Conservation (phyloP, 2,888 invertebrate species). For the Dasypogon diadema region DNA sequence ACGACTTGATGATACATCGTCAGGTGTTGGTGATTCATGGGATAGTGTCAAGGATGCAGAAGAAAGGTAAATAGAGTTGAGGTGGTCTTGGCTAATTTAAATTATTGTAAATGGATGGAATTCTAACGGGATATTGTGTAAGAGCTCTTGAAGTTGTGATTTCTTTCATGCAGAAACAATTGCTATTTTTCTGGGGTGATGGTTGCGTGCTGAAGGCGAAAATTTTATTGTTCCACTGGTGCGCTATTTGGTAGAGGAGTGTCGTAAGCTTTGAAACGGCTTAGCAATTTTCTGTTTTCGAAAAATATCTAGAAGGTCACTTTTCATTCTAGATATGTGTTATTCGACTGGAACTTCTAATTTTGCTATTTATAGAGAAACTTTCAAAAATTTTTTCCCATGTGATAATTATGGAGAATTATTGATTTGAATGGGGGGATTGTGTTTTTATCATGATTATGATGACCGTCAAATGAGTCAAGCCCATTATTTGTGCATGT, state of each 20-base stretch:
- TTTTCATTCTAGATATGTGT: constrained; percentile 4
- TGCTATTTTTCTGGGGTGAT: not conserved
- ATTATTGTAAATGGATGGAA: not conserved
- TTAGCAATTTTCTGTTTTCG: constrained; percentile 20
- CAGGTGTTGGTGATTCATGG: constrained; percentile 69
- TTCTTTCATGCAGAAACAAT: constrained; percentile 32
- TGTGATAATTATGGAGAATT: constrained; percentile 3
- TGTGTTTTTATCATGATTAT: no score
- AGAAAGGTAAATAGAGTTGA: constrained; percentile 57
- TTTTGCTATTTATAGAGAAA: not conserved
- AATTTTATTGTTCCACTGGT: not conserved
- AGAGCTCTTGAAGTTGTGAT: not conserved
- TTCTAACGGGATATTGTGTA: constrained; percentile 45
- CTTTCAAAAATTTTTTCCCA: constrained; percentile 24
- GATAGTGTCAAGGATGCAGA: constrained; percentile 68
- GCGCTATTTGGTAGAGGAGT: not conserved
- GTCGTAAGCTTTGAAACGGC: not conserved
- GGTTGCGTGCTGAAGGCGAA: constrained; percentile 33
- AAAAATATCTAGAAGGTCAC: constrained; percentile 24
- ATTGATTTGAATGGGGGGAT: no score
- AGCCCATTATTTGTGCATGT: no score
- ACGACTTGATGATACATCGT: constrained; percentile 67
- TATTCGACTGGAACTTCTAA: constrained; percentile 15
- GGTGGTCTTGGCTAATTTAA: not conserved
- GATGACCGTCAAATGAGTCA: no score